Evolutionary conservation across 2,113 vertebrate species (phyloP).

Genomic region (Haemorhous mexicanus): DNA sequence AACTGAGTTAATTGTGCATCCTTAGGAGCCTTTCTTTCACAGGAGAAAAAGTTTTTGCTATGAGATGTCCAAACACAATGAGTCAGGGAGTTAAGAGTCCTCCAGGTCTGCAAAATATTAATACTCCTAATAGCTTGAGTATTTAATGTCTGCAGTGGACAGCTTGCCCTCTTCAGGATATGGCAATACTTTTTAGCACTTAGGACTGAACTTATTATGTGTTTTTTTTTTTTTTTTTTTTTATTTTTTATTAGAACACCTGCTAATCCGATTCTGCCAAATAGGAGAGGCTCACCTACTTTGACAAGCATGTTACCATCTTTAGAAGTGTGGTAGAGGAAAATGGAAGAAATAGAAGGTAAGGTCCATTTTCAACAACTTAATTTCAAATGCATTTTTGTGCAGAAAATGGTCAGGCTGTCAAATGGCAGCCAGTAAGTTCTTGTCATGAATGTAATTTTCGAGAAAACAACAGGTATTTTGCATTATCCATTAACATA

Average conservation of each 20-base stretch:
- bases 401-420: background rate
- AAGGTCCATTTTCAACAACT: background rate
- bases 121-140: conserved; percentile 30
- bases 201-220: background rate
- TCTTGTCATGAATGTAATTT: background rate
- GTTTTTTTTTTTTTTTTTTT: background rate
- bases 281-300: background rate
- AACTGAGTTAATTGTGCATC: background rate
- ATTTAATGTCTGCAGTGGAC: background rate
- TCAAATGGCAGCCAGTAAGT: background rate
- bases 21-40: background rate
- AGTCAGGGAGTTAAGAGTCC: background rate
- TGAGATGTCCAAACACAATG: background rate
- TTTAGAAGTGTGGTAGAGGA: background rate
- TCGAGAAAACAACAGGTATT: background rate
- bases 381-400: background rate
- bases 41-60: background rate
- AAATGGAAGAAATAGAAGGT: background rate
- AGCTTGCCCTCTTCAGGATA: conserved; percentile 10
- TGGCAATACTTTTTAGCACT: background rate
- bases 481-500: background rate
- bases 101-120: background rate
- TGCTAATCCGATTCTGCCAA: background rate
- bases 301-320: background rate
- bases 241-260: background rate